Evolutionary conservation across 1,140 invertebrate species (phyloP).

Genomic region (Lepidurus couesii): DNA sequence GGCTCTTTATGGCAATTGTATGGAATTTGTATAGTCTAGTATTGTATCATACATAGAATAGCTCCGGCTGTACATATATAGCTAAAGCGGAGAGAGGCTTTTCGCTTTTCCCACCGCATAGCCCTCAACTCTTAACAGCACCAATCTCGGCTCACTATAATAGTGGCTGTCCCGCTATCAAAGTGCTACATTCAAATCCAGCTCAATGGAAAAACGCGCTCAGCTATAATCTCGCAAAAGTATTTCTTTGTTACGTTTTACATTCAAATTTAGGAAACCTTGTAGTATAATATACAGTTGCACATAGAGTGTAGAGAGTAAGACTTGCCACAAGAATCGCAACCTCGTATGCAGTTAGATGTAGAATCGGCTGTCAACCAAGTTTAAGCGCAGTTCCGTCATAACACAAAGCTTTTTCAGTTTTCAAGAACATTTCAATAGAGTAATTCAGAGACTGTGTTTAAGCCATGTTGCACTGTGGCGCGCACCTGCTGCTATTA

Average conservation of each 20-base stretch:
- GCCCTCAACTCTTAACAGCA: slow-evolving; percentile 5
- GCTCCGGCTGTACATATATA: slow-evolving; percentile 4
- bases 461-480: neutral
- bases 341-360: neutral
- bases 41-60: slow-evolving; percentile 14
- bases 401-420: neutral
- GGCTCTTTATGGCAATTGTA: slow-evolving; percentile 19
- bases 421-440: neutral
- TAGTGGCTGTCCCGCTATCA: slow-evolving; percentile 1
- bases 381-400: neutral
- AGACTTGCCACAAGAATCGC: no score
- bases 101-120: neutral
- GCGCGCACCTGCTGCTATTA: neutral
- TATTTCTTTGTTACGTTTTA: neutral
- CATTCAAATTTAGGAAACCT: neutral
- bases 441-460: neutral
- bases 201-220: neutral
- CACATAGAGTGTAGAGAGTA: no score
- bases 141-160: neutral
- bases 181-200: slow-evolving; percentile 1
- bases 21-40: slow-evolving; percentile 22
- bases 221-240: neutral
- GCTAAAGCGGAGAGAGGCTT: neutral
- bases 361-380: neutral
- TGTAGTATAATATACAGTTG: no score